These are phyloP conservation scores for Drosophila lacicola DNA, from an alignment of 2,888 invertebrate genomes.

Conservation along the genomic window DNA sequence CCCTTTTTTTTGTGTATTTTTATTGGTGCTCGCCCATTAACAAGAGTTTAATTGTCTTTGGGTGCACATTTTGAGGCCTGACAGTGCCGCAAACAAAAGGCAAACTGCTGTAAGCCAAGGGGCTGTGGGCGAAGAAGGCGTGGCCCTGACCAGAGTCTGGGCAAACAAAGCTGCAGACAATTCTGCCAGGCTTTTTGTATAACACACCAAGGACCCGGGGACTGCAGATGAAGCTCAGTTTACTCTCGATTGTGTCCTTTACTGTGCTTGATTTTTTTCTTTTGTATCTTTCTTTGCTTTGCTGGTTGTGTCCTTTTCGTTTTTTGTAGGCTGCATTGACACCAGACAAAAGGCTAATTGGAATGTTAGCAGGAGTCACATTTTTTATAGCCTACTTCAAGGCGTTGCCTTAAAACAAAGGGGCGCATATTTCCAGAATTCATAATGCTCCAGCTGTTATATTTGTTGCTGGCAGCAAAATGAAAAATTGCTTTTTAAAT, in stretches of 20 bases:
- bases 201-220: constrained; percentile 20
- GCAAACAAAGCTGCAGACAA: constrained; percentile 57
- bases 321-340: constrained; percentile 63
- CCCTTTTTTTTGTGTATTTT: constrained; percentile 22
- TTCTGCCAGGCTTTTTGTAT: constrained; percentile 39
- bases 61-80: constrained; percentile 44
- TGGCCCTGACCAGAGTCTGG: constrained; percentile 9
- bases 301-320: constrained; percentile 17
- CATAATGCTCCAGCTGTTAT: constrained; percentile 20
- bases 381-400: constrained; percentile 36
- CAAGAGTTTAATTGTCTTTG: constrained; percentile 62
- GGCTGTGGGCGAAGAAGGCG: background rate
- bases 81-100: constrained; percentile 61
- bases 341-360: constrained; percentile 76
- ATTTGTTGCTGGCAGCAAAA: constrained; percentile 36
- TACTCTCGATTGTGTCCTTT: constrained; percentile 46
- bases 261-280: constrained; percentile 21
- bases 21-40: constrained; percentile 55
- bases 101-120: constrained; percentile 26
- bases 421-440: constrained; percentile 14
- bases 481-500: constrained; percentile 81
- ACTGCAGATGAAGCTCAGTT: constrained; percentile 51
- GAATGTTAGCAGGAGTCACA: constrained; percentile 65
- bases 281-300: constrained; percentile 5
- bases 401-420: constrained; percentile 25